Base-by-base conservation (phyloP, 2,113 vertebrate genomes). In the Proteles cristata region DNA sequence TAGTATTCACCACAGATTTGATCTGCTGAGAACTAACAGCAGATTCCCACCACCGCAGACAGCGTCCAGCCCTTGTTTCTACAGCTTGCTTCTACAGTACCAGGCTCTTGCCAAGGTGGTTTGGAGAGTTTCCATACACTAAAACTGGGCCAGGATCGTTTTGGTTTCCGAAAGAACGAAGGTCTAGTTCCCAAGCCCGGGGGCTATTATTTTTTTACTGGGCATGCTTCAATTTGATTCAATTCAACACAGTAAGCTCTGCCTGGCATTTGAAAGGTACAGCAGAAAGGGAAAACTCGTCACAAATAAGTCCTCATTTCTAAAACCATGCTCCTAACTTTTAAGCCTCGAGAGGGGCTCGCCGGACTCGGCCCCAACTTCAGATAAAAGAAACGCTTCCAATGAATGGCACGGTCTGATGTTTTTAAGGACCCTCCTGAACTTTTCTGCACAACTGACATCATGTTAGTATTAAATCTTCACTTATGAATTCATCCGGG, bases 41-140 rank as follows among this genome's bases (percentile, higher is more conserved):
- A 82, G 45, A 85, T 92, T 80, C 74, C 88, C 82, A 92, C 66
- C 45, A 69, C 25, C n/a, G 74, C 19, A 21, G 58, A 94, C 48
- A 68, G 25, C 16, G 25, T 86, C 61, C 33, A 16, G 31, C 74
- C 71, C 58, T 93, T 2, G 2, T 79, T 63, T 96, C 96, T 88
- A 93, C 23, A 87, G 92, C 71, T 39, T 96, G 94, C 66, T 95
- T 97, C 90, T 97, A 74, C 8, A 88, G 82, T 45, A 74, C 43
- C 5, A 89, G 43, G 53, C 55, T 69, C 95, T 93, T 82, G 96
- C 92, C 97, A 97, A 88, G 45, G 92, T 94, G 94, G 90, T 93
- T 94, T 97, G 97, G 97, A 96, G 90, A 53, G 82, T 93, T 80
- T 97, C 96, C 81, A 65, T 48, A 88, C 73, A 88, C 95, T 94